These are phyloP conservation scores for Riptortus pedestris DNA, from an alignment of 1,140 invertebrate genomes.

Conservation along the genomic window DNA sequence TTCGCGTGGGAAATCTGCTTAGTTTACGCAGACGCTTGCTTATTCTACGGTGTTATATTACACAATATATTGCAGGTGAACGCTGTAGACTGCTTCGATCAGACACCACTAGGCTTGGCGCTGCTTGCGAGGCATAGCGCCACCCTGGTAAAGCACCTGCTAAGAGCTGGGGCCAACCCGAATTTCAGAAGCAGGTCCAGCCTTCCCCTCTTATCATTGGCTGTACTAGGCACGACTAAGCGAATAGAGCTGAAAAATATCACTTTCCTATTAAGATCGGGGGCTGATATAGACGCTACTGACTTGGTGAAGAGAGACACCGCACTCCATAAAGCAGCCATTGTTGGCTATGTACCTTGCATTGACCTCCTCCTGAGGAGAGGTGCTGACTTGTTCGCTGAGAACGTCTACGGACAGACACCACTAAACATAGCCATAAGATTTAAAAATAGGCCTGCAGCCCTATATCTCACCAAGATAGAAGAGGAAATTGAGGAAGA, in stretches of 20 bases:
- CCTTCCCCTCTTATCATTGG: background rate
- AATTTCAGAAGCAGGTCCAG: constrained; percentile 1
- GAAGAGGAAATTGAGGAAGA: constrained; percentile 8
- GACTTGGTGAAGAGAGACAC: constrained; percentile 21
- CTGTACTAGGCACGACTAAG: background rate
- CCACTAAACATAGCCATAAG: constrained; percentile 18
- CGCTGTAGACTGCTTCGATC: constrained; percentile 18
- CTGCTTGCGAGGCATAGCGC: background rate
- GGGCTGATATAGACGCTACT: constrained; percentile 4
- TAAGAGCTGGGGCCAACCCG: background rate
- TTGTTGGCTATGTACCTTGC: background rate
- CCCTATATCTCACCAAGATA: background rate
- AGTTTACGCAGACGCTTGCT: too few relatives aligned
- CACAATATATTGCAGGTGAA: too few relatives aligned
- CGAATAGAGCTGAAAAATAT: background rate
- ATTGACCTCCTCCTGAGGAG: background rate
- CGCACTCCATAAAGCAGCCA: constrained; percentile 18
- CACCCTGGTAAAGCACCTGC: background rate
- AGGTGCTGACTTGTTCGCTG: constrained; percentile 11
- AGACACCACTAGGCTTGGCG: constrained; percentile 1
- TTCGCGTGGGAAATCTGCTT: too few relatives aligned
- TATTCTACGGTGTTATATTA: too few relatives aligned
- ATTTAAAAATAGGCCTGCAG: background rate
- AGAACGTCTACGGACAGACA: constrained; percentile 21
- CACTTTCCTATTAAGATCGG: constrained; percentile 1